These are phyloP conservation scores for Metallyticus violacea DNA, from an alignment of 2,888 invertebrate species.

Conservation along the genomic window DNA sequence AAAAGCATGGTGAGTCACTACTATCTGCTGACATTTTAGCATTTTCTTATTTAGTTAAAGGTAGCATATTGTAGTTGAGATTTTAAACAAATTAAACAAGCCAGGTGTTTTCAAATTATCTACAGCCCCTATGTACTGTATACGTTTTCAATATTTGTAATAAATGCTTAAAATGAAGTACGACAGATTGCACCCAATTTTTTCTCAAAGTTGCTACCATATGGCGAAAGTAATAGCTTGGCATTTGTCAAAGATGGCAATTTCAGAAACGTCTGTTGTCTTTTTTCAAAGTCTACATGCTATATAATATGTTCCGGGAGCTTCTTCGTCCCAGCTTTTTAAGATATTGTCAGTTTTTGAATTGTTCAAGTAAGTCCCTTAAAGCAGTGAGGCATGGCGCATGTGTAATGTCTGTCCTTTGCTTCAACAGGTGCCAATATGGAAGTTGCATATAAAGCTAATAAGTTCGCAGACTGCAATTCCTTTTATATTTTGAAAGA, in stretches of 20 bases:
- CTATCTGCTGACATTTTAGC: neutral
- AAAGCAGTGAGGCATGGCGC: neutral
- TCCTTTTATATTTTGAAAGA: neutral
- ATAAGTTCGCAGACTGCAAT: neutral
- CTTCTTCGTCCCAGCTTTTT: neutral
- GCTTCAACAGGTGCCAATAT: neutral
- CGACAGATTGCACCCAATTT: neutral
- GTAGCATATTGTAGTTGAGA: neutral
- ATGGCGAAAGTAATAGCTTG: no score
- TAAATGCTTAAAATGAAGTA: neutral
- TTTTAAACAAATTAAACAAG: neutral
- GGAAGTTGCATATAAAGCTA: neutral
- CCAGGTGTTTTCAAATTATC: neutral
- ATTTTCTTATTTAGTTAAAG: no score
- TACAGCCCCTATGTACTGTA: neutral
- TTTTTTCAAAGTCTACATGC: no score
- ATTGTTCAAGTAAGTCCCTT: neutral
- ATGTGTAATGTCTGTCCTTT: neutral
- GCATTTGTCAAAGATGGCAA: no score
- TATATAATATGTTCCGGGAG: no score
- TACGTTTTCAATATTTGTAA: neutral
- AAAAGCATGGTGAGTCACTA: conserved; percentile 75
- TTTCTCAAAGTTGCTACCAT: neutral
- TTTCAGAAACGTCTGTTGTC: no score
- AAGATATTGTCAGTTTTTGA: neutral